Evolutionary conservation across 2,113 vertebrate genomes (phyloP).

Genomic region (Cranoglanis bouderius): DNA sequence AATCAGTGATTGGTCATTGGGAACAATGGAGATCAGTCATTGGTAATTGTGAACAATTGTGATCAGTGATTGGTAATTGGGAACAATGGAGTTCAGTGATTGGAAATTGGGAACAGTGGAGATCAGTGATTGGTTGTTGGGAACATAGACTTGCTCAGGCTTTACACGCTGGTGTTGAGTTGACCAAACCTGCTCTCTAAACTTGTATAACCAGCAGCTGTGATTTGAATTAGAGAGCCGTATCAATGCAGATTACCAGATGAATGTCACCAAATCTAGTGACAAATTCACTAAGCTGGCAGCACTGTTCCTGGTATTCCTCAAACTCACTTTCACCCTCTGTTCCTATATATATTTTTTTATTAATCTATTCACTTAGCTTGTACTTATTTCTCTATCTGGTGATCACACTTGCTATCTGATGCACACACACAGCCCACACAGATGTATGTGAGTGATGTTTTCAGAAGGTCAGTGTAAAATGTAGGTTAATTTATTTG

Average conservation of each 20-base stretch:
- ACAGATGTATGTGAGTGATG: not conserved
- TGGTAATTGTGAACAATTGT: not conserved
- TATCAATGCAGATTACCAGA: no score
- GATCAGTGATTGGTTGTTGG: not conserved
- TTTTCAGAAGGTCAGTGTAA: not conserved
- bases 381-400: not conserved
- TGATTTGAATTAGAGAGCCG: not conserved
- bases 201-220: not conserved
- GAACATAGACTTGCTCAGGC: not conserved
- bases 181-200: not conserved
- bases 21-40: not conserved
- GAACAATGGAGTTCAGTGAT: not conserved
- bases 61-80: not conserved
- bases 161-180: not conserved
- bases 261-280: not conserved
- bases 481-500: slow-evolving; percentile 14
- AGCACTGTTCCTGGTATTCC: not conserved
- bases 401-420: not conserved
- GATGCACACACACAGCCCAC: not conserved
- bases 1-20: not conserved
- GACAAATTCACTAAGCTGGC: not conserved
- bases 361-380: not conserved
- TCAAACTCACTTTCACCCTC: not conserved
- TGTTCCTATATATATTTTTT: not conserved
- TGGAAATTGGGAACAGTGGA: not conserved